Percentiles rank a stretch among this genome's conserved stretches.
These are phyloP conservation scores for Arrhamphus sclerolepis DNA, from an alignment of 2,797 vertebrate genomes.

Conservation along the genomic window DNA sequence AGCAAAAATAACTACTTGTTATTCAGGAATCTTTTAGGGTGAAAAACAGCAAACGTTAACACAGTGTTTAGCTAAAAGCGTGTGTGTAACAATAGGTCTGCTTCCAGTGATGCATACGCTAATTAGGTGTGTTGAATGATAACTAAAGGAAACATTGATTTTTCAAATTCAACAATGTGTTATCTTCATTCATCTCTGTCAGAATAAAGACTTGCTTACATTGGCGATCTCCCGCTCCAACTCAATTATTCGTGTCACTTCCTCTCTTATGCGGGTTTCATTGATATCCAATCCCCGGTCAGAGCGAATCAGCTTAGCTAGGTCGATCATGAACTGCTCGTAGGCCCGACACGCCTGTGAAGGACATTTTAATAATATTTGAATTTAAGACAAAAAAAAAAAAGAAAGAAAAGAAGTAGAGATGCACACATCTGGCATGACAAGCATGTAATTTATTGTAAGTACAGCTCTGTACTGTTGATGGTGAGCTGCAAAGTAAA, in stretches of 20 bases:
- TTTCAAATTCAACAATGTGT: too few relatives aligned
- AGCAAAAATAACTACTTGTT: not conserved
- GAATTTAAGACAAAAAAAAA: not conserved
- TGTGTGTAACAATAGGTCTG: not conserved
- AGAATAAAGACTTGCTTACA: constrained; percentile 78
- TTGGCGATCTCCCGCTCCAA: constrained; percentile 94
- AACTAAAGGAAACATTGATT: too few relatives aligned
- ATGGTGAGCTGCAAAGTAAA: constrained; percentile 44
- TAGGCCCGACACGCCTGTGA: constrained; percentile 91
- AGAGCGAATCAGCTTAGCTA: constrained; percentile 87
- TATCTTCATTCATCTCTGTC: too few relatives aligned
- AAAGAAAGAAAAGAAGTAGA: not conserved
- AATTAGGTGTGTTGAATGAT: too few relatives aligned
- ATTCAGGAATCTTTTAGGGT: not conserved
- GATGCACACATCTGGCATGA: too few relatives aligned
- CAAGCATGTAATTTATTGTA: not conserved
- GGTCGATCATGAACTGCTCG: constrained; percentile 89
- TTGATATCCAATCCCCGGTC: constrained; percentile 81
- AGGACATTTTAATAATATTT: constrained; percentile 25
- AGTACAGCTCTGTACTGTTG: constrained; percentile 22
- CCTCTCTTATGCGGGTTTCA: constrained; percentile 76
- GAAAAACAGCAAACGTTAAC: not conserved
- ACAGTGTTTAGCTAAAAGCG: not conserved
- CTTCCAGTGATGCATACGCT: too few relatives aligned
- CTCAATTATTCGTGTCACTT: constrained; percentile 86